Base-by-base conservation (phyloP, 2,797 vertebrate species). In the Ara ararauna region DNA sequence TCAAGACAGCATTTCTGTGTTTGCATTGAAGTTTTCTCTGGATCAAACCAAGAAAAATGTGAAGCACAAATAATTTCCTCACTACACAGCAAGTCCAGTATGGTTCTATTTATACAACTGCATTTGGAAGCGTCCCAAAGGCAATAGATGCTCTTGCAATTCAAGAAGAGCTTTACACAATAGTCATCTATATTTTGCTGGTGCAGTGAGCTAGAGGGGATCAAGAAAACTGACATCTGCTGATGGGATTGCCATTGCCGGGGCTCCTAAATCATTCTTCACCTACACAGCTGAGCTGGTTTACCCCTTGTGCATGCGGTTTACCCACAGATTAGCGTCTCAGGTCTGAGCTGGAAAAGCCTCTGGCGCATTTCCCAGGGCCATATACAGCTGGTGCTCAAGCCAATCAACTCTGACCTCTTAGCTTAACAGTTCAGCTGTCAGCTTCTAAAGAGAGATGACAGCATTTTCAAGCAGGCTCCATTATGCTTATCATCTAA, bases 381-480 rank as follows among this genome's bases (percentile, higher is more conserved):
- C 68, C 2, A 2, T 76, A 29, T 36, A 66, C 82, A 85, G 70
- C 90, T 94, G 87, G 40, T 65, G 81, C 71, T 87, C 23, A 45
- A 91, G 85, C 71, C 94, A 96, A 44, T 84, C 93, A 81, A 54
- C 89, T 87, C 86, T 95, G 95, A 96, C 85, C 87, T 90, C 80
- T 75, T 88, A 87, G 94, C 87, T 96, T 95, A 96, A 83, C 93
- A 93, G 88, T 85, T 95, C 80, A 91, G 87, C 90, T 90, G 85
- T 93, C 88, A 92, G 92, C 90, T 91, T 95, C 91, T 93, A 78
- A 87, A 90, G 66, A 88, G 89, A 34, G 29, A 75, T 60, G 75
- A 89, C 90, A 89, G 77, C 56, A 48, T 87, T 96, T 95, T 88
- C 72, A 78, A 85, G 71, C 75, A 70, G 72, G 32, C 54, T 85